Conservation (phyloP, 2,888 invertebrate genomes). For the Agrochola lota region DNA sequence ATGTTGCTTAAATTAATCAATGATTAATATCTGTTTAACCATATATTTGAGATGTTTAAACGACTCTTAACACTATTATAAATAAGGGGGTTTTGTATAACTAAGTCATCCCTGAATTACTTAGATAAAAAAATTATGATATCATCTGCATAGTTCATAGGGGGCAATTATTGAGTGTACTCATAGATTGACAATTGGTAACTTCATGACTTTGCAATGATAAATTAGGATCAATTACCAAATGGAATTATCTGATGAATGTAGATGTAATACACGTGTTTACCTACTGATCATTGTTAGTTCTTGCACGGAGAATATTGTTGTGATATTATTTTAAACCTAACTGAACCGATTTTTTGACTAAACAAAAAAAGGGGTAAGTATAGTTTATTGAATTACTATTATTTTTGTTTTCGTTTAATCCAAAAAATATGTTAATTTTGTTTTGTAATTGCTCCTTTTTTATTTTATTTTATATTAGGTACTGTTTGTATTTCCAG, state of each 20-base stretch:
- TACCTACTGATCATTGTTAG: slow-evolving; percentile 10
- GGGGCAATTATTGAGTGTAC: slow-evolving; percentile 41
- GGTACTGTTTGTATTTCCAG: too few species aligned
- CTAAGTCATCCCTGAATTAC: not conserved
- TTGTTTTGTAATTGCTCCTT: too few species aligned
- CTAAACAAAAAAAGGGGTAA: not conserved
- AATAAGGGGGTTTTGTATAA: not conserved
- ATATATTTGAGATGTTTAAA: not conserved
- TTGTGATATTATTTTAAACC: slow-evolving; percentile 1
- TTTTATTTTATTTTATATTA: too few species aligned
- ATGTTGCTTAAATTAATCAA: not conserved
- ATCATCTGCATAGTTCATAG: slow-evolving; percentile 29
- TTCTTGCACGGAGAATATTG: not conserved
- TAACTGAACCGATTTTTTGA: not conserved
- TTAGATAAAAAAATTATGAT: slow-evolving; percentile 14
- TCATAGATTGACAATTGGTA: slow-evolving; percentile 41
- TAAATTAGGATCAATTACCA: slow-evolving; percentile 68
- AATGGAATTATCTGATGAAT: slow-evolving; percentile 27
- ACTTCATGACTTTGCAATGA: slow-evolving; percentile 37
- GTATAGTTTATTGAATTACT: not conserved
- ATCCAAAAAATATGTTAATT: too few species aligned
- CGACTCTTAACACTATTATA: not conserved
- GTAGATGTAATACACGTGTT: slow-evolving; percentile 1
- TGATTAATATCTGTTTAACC: not conserved
- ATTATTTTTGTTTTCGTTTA: too few species aligned